Base-by-base conservation (phyloP, 2,113 vertebrate genomes). In the Lophochroa leadbeateri region DNA sequence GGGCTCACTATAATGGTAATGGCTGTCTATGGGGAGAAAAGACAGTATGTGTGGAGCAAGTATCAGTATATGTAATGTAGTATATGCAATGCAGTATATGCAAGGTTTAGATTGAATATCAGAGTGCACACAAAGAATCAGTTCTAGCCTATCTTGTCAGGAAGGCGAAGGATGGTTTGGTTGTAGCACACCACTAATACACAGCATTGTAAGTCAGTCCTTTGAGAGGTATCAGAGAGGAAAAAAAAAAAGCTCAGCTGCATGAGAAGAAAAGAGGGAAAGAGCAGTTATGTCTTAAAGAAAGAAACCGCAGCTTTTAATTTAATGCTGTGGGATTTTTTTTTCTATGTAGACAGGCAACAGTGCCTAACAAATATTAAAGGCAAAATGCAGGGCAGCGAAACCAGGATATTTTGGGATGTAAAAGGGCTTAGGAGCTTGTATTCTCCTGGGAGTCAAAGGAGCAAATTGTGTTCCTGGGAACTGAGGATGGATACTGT, bases 11-110 rank as follows among this genome's bases (percentile, higher is more conserved):
- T 41, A 44, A 77, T 47, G 17, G 19, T 61, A 37, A 68, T 47
- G 14, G 10, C 29, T 90, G 49, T 24, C 43, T 21, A 24, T 24
- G 35, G 39, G 25, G 18, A 71, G 41, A 61, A 84, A 24, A 9
- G 10, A 10, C 12, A 11, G 6, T 3, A 21, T 23, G 15, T 39
- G 33, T 37, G n/a, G 14, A 53, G 11, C 12, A 71, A 78, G 44
- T 0, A 0, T 17, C 25, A 50, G 2, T 41, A 5, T 29, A 47
- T 12, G 13, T 50, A 68, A 65, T 41, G 41, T 41, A 5, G 41
- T 41, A 5, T 33, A 47, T 13, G 13, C 43, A 68, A 65, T 6
- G 33, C 57, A 58, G 33, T 35, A 58, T 24, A 35, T 44, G 27
- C 14, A 37, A 15, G 3, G 79, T 76, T 88, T 39, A 86, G 52